A percentile compares a stretch with the other conserved stretches of the same genome.
Conservation (phyloP, 2,113 vertebrate genomes). For the Erinaceus europaeus region DNA sequence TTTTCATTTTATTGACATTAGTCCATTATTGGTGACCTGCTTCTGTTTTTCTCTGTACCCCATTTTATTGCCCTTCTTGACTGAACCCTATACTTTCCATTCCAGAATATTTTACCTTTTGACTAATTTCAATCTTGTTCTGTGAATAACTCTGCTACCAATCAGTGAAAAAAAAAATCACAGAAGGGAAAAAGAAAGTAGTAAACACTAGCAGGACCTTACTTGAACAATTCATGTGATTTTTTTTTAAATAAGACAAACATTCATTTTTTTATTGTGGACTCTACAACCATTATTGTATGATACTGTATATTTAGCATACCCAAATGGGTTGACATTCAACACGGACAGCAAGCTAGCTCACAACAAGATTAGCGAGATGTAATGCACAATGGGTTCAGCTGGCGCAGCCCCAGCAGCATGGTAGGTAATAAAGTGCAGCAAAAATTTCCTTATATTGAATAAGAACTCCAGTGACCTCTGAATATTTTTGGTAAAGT, state of each 20-base stretch:
- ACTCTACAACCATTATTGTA: constrained; percentile 45
- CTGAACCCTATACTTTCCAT: not conserved
- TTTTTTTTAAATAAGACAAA: constrained; percentile 57
- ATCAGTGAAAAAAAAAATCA: constrained; percentile 46
- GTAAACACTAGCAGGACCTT: constrained; percentile 10
- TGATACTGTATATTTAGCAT: constrained; percentile 15
- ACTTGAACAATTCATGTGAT: constrained; percentile 16
- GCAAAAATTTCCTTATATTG: constrained; percentile 58
- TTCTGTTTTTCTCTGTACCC: constrained; percentile 24
- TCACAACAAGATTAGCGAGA: constrained; percentile 33
- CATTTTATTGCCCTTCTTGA: not conserved
- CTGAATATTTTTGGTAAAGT: constrained; percentile 74
- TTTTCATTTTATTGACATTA: constrained; percentile 59
- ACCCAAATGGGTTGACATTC: constrained; percentile 33
- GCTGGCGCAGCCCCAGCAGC: constrained; percentile 45
- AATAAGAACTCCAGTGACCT: constrained; percentile 30
- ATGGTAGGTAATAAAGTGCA: constrained; percentile 42
- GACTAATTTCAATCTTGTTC: constrained; percentile 9
- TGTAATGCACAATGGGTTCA: not conserved
- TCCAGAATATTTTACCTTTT: constrained; percentile 20
- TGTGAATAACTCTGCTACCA: constrained; percentile 16
- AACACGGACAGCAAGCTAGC: constrained; percentile 60
- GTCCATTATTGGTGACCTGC: not conserved
- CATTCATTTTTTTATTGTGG: constrained; percentile 59
- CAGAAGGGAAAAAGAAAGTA: constrained; percentile 23